phyloP scores from a whole-genome alignment of 2,888 invertebrate species.

The Bellardia pandia region DNA sequence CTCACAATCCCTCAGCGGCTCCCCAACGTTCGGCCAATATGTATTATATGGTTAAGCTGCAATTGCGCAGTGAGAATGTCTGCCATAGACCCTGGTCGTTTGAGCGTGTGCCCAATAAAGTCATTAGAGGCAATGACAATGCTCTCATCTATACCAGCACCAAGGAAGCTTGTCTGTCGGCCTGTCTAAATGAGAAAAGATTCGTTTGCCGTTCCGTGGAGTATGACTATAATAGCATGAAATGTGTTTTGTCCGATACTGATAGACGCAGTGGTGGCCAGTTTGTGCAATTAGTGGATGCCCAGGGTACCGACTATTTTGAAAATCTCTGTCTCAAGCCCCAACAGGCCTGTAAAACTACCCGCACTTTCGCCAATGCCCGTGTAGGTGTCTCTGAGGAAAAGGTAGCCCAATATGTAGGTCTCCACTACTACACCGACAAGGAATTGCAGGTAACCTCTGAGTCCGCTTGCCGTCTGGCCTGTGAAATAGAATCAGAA shows the following conservation, averaged over 20 bases:
- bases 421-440: slow-evolving; percentile 95
- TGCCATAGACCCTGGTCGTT: slow-evolving; percentile 96
- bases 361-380: slow-evolving; percentile 91
- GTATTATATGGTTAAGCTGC: slow-evolving; percentile 97
- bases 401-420: slow-evolving; percentile 96
- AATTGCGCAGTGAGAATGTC: slow-evolving; percentile 94
- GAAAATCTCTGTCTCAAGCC: slow-evolving; percentile 96
- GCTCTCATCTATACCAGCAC: slow-evolving; percentile 96
- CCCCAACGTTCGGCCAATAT: slow-evolving; percentile 94
- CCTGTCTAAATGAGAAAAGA: slow-evolving; percentile 96
- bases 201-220: slow-evolving; percentile 96
- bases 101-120: slow-evolving; percentile 96
- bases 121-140: slow-evolving; percentile 95
- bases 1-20: slow-evolving; percentile 93
- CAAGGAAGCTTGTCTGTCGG: slow-evolving; percentile 96
- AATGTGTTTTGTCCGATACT: slow-evolving; percentile 95
- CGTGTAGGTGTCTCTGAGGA: slow-evolving; percentile 95
- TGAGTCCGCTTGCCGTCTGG: slow-evolving; percentile 93
- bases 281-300: slow-evolving; percentile 95
- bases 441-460: slow-evolving; percentile 96
- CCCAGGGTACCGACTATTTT: slow-evolving; percentile 91
- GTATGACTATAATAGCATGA: slow-evolving; percentile 96
- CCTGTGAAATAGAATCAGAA: slow-evolving; percentile 96
- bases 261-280: slow-evolving; percentile 94
- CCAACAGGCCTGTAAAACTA: slow-evolving; percentile 94